Percentiles rank a stretch among this genome's conserved stretches.
Conservation (phyloP, 1,140 invertebrate genomes). For the Akabosia matsudoensis region DNA sequence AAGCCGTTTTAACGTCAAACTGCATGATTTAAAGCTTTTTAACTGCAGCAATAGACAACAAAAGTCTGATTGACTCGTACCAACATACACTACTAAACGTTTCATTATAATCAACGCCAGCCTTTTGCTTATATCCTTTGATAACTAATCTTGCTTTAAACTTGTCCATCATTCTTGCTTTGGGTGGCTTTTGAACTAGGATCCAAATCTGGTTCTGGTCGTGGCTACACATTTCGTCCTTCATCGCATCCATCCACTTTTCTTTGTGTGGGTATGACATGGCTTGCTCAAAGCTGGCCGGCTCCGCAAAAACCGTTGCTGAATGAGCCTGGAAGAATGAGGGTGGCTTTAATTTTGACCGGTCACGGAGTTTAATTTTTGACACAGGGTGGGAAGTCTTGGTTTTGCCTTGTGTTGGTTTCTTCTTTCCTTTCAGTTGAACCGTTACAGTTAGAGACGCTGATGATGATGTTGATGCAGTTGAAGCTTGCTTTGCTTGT, state of each 20-base stretch:
- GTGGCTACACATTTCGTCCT: not conserved
- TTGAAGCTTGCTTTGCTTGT: not conserved
- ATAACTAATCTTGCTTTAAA: not conserved
- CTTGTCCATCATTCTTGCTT: not conserved
- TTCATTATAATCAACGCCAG: no score
- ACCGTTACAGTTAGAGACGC: not conserved
- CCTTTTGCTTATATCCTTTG: no score
- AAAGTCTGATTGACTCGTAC: not conserved
- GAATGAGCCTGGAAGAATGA: no score
- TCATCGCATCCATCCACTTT: not conserved
- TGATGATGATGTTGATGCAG: not conserved
- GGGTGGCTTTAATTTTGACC: no score
- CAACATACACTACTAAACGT: no score
- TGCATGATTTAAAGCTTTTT: constrained; percentile 47
- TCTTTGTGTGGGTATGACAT: not conserved
- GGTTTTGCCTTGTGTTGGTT: no score
- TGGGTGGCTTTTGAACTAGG: not conserved
- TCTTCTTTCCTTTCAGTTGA: no score
- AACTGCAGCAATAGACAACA: constrained; percentile 32
- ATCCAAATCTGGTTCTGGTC: not conserved
- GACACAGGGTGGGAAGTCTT: no score
- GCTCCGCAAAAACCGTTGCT: no score
- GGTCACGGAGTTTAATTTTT: no score
- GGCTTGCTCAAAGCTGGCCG: not conserved
- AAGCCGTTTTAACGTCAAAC: constrained; percentile 52